Conservation (phyloP, 2,888 invertebrate genomes). For the Peribatodes rhomboidaria region DNA sequence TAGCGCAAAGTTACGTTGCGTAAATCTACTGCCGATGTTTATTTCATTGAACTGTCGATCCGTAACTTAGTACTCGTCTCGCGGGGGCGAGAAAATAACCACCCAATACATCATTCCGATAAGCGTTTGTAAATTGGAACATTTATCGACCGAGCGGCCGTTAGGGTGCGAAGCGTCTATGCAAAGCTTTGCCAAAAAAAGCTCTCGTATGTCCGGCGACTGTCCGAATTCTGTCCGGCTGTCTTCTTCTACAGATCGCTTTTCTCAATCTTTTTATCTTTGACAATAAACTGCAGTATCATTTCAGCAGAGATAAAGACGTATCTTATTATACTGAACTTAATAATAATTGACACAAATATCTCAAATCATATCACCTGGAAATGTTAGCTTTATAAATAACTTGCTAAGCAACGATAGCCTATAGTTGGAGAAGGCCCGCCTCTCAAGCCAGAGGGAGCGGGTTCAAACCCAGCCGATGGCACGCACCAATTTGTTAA, state of each 20-base stretch:
- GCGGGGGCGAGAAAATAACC: conserved; percentile 20
- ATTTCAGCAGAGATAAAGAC: background rate
- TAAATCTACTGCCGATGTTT: conserved; percentile 17
- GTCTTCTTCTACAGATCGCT: too few relatives aligned
- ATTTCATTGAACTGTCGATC: conserved; percentile 37
- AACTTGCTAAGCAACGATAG: too few relatives aligned
- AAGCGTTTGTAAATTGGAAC: conserved; percentile 35
- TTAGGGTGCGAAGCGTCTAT: too few relatives aligned
- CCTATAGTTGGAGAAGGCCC: too few relatives aligned
- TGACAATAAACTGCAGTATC: conserved; percentile 14
- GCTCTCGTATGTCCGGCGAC: too few relatives aligned
- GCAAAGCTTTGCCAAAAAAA: too few relatives aligned
- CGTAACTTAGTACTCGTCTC: conserved; percentile 4
- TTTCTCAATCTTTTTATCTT: conserved; percentile 29
- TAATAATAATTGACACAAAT: background rate
- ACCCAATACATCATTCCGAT: conserved; percentile 34
- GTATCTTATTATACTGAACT: background rate
- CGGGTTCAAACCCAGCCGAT: too few relatives aligned
- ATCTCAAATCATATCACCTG: too few relatives aligned
- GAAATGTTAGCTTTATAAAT: too few relatives aligned
- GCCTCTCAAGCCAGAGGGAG: too few relatives aligned
- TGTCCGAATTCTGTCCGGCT: too few relatives aligned
- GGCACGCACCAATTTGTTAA: too few relatives aligned
- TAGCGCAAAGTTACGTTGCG: background rate
- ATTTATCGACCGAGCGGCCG: conserved; percentile 17